Conservation (phyloP, 2,888 invertebrate species). For the Philereme vetulata region DNA sequence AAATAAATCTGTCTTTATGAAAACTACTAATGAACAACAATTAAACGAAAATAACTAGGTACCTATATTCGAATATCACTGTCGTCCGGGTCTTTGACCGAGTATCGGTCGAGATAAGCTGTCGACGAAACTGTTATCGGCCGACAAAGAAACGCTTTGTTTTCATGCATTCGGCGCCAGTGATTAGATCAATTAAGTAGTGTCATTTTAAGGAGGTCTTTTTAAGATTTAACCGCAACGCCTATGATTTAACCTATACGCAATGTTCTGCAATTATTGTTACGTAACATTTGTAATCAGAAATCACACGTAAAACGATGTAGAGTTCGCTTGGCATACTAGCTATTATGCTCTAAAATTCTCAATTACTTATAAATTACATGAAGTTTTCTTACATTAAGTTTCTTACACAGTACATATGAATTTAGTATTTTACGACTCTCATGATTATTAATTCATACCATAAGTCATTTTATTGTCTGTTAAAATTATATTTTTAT, state of each 20-base stretch:
- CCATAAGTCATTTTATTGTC: too few species aligned
- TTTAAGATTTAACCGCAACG: neutral
- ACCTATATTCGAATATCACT: constrained; percentile 37
- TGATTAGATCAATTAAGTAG: constrained; percentile 66
- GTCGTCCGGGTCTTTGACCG: constrained; percentile 68
- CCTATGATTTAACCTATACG: neutral
- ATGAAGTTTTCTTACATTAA: too few species aligned
- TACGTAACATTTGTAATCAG: neutral
- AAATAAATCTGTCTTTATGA: neutral
- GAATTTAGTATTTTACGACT: too few species aligned
- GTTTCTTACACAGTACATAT: too few species aligned
- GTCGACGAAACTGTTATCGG: constrained; percentile 71
- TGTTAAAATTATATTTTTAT: too few species aligned
- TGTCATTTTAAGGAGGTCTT: constrained; percentile 7
- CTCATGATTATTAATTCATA: too few species aligned
- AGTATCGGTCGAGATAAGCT: constrained; percentile 75
- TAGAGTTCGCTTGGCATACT: too few species aligned
- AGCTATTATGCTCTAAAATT: neutral
- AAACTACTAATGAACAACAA: constrained; percentile 19
- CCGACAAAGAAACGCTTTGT: constrained; percentile 75
- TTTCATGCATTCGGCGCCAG: constrained; percentile 69
- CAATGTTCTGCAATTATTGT: neutral
- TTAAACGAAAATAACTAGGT: constrained; percentile 30
- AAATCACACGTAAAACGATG: neutral
- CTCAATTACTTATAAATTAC: neutral